Evolutionary conservation across 2,888 invertebrate species (phyloP).

Genomic region (Euplexia lucipara): DNA sequence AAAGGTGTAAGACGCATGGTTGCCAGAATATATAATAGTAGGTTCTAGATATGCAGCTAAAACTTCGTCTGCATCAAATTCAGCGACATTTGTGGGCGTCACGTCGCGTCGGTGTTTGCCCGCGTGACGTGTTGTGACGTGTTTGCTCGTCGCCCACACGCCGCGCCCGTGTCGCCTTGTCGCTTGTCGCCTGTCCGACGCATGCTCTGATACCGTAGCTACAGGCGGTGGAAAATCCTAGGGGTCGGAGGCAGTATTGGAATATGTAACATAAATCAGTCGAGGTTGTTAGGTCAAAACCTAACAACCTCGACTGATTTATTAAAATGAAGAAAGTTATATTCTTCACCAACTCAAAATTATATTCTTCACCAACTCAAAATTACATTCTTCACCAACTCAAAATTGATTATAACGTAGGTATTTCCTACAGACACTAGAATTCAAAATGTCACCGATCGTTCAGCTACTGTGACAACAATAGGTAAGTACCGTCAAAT

Average conservation of each 20-base stretch:
- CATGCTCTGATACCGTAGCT: constrained; percentile 28
- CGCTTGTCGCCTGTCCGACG: constrained; percentile 45
- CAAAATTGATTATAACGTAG: too few relatives aligned
- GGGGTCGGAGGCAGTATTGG: constrained; percentile 6
- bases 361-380: too few relatives aligned
- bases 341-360: too few relatives aligned
- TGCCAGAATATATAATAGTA: not conserved
- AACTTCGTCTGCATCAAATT: constrained; percentile 5
- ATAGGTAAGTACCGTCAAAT: too few relatives aligned
- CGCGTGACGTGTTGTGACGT: constrained; percentile 59
- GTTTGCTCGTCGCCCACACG: constrained; percentile 59
- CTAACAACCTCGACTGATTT: too few relatives aligned
- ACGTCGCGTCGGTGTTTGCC: constrained; percentile 49
- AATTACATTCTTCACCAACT: too few relatives aligned
- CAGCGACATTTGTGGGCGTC: constrained; percentile 27
- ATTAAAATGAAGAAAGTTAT: too few relatives aligned
- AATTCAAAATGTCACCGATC: too few relatives aligned
- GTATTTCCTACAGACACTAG: too few relatives aligned
- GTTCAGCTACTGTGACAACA: too few relatives aligned
- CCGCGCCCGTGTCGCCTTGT: constrained; percentile 35
- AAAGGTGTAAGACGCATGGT: not conserved
- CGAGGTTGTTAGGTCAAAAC: too few relatives aligned
- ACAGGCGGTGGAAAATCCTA: constrained; percentile 26
- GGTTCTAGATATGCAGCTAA: not conserved
- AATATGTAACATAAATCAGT: too few relatives aligned